Base-by-base conservation (phyloP, 92 coral and sea anemone species). In the Palythoa grandis region DNA sequence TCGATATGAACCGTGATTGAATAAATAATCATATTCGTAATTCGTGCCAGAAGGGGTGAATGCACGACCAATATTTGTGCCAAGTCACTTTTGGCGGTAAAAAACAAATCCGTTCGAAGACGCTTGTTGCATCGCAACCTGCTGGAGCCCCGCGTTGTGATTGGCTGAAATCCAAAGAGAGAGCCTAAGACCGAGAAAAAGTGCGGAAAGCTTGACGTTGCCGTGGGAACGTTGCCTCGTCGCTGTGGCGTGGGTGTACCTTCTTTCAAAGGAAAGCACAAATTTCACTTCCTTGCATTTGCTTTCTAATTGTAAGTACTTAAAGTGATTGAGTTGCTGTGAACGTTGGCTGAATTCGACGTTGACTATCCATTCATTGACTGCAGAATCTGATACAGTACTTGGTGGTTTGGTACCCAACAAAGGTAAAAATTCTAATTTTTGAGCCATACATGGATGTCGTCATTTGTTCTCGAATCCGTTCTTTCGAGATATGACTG, bases 201-300 rank as follows among this genome's bases (percentile, higher is more conserved):
- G 85, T 80, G 70, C 63, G 74, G 74, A 80, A 80, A 68, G 85
- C 85, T 80, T 80, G 85, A 80, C 85, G 85, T 80, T 80, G 74
- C 74, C 85, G 24, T 80, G 58, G 85, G 43, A 80, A 80, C 85
- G 85, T 80, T 78, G 85, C 85, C 85, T 80, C 85, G 74, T 80
- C 85, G 85, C 85, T 66, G 85, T 80, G 85, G 85, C 85, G 85
- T 80, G 85, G 85, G 85, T 80, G 85, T 80, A 80, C 85, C 85
- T 76, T 80, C 85, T 80, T 80, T 80, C 85, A 80, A 80, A 80
- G 85, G 85, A 80, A 22, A 80, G 85, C 85, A 80, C 74, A 22
- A 66, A 23, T 80, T 80, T 68, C 72, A 66, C 58, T 80, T 68
- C 73, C 85, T 66, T 65, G 85, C 85, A 80, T 80, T 80, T 80